Conservation (phyloP, 2,797 vertebrate species). For the Galaxias olidus region DNA sequence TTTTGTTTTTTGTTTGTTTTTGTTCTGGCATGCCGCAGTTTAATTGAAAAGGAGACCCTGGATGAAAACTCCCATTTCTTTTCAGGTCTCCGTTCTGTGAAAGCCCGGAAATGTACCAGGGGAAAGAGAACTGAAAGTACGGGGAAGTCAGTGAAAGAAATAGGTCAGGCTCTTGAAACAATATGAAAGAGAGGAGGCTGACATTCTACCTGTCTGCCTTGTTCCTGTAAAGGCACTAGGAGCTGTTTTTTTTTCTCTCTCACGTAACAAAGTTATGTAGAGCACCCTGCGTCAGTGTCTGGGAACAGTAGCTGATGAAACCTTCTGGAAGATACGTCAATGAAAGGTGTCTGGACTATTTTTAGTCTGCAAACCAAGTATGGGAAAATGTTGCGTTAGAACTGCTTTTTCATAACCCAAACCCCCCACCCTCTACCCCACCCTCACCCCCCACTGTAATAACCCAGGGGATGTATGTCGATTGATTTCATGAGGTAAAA, state of each 20-base stretch:
- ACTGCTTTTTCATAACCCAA: no score
- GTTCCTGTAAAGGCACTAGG: constrained; percentile 46
- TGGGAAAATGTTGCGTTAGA: no score
- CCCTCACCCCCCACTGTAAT: no score
- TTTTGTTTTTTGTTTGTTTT: no score
- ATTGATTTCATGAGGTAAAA: no score
- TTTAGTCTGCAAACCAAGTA: no score
- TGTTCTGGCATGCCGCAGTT: constrained; percentile 61
- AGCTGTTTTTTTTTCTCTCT: constrained; percentile 11
- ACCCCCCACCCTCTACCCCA: no score
- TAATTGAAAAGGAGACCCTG: constrained; percentile 76
- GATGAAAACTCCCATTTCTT: constrained; percentile 68
- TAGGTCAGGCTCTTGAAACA: constrained; percentile 69
- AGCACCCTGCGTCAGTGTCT: constrained; percentile 28
- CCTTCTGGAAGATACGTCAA: constrained; percentile 26
- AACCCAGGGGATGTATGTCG: constrained; percentile 6
- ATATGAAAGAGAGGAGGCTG: constrained; percentile 51
- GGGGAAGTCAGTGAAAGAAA: constrained; percentile 63
- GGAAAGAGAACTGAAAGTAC: constrained; percentile 56
- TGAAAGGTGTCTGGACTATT: no score
- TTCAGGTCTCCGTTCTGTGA: constrained; percentile 65
- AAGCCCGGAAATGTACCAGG: constrained; percentile 58
- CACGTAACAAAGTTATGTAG: constrained; percentile 34
- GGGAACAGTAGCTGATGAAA: constrained; percentile 29
- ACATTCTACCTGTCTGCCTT: constrained; percentile 47